Base-by-base conservation (phyloP, 2,797 vertebrate species). In the Periophthalmus magnuspinnatus region DNA sequence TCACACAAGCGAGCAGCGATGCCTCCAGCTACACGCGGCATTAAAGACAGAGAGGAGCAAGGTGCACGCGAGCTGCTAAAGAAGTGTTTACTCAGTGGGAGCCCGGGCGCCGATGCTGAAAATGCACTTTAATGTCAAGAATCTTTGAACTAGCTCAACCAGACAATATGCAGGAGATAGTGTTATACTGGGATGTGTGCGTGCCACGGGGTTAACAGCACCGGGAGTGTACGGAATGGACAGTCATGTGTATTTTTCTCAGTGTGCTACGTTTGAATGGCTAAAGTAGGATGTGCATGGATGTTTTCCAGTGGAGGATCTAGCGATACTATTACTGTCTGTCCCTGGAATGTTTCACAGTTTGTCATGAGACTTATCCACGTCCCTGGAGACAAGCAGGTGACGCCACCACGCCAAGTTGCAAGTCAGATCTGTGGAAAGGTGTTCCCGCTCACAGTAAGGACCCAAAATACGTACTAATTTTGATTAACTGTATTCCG, bases 41-140 rank as follows among this genome's bases (percentile, higher is more conserved):
- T 91, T 90, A 91, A 90, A 83, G 91, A 89, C 80, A 84, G 80
- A 84, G 72, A 78, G 48, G 77, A 64, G 82, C 74, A 84, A 90
- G 89, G 86, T 80, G 86, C 88, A 74, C 79, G 72, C 58, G 81
- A 79, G 84, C 84, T 67, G 77, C 82, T 82, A 69, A 72, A 76
- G 79, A 82, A 80, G 80, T 88, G 88, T 91, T 92, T 90, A 85
- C 90, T 91, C 92, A 62, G 70, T 87, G 91, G 92, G 89, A 92
- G 88, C 87, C 86, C 77, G 88, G 75, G 73, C 63, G 61, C 56
- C 67, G 80, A 67, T 69, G 71, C 78, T 65, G 36, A 73, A 82
- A 81, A 84, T 67, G 59, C 66, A 68, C 86, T 90, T 93, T 86
- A 83, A 90, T 86, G 85, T 84, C 34, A 70, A 76, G 84, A 74